Conservation (phyloP, 2,113 vertebrate genomes). For the Dromaius novaehollandiae region DNA sequence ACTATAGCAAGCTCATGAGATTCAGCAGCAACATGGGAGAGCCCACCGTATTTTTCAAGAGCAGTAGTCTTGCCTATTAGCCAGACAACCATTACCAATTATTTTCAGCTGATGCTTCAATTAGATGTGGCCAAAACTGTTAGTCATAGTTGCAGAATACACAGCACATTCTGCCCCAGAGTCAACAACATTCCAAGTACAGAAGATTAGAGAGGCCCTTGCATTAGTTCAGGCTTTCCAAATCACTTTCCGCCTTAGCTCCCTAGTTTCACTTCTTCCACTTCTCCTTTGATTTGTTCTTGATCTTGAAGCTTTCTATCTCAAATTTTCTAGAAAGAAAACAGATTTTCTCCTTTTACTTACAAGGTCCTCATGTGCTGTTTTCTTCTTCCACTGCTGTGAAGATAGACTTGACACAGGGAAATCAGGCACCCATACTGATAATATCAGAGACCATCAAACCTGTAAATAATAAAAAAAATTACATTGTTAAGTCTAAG, state of each 20-base stretch:
- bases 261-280: background rate
- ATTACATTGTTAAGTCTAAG: background rate
- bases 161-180: rapidly evolving
- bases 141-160: rapidly evolving
- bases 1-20: rapidly evolving
- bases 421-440: rapidly evolving
- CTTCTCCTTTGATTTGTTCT: background rate
- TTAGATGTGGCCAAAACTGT: rapidly evolving
- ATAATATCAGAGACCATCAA: rapidly evolving
- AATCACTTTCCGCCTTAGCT: rapidly evolving
- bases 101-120: rapidly evolving
- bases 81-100: background rate
- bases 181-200: rapidly evolving
- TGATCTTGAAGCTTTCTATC: background rate
- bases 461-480: background rate
- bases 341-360: background rate
- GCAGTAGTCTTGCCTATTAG: rapidly evolving
- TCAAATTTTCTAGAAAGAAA: background rate
- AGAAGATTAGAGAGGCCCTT: background rate
- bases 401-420: rapidly evolving
- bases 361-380: background rate
- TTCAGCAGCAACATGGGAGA: rapidly evolving
- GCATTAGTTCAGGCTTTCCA: rapidly evolving
- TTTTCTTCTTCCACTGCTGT: background rate
- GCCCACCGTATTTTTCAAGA: rapidly evolving